Evolutionary conservation across 1,140 invertebrate genomes (phyloP), one percentile per base, ranked within the genome.

Genomic region (Lycorma delicatula): DNA sequence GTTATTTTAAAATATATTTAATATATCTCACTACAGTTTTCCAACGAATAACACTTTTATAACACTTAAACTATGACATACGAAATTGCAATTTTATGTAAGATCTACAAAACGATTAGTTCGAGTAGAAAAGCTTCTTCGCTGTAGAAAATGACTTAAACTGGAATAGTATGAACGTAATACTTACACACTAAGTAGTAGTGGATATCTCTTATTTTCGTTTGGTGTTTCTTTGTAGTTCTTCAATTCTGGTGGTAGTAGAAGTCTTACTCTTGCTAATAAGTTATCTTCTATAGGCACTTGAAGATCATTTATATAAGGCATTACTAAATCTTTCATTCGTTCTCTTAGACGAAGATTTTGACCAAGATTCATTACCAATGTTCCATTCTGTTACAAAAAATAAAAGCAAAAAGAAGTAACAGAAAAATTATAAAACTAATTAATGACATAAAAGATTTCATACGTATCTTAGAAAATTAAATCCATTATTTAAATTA

Each of bases 101-200:
- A n/a, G n/a, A n/a, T n/a, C n/a, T n/a, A n/a, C n/a, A n/a, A 38
- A 38, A 2, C 13, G 7, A 3, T 38, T 38, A n/a, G 36, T n/a
- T 2, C 36, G 36, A 3, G 20, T 38, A 7, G 7, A 38, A 38
- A 38, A 38, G n/a, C n/a, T n/a, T n/a, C n/a, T n/a, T n/a, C n/a
- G n/a, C 20, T 38, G 20, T 38, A 38, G 7, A 38, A 38, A n/a
- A 38, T 2, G 13, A 3, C 13, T 7, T 38, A 2, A n/a, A 38
- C 36, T 7, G 13, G 20, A 13, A n/a, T 38, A 18, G 3, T 2
- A 38, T n/a, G 36, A 22, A 2, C n/a, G 25, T 41, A 34, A 9
- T 12, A 85, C 86, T 84, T 76, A 96, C 79, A 94, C 91, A 65
- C 87, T 81, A 41, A 94, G 79, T n/a, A 93, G 73, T 77, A 94